Evolutionary conservation across 2,797 vertebrate genomes (phyloP).

Genomic region (Acipenser oxyrinchus): DNA sequence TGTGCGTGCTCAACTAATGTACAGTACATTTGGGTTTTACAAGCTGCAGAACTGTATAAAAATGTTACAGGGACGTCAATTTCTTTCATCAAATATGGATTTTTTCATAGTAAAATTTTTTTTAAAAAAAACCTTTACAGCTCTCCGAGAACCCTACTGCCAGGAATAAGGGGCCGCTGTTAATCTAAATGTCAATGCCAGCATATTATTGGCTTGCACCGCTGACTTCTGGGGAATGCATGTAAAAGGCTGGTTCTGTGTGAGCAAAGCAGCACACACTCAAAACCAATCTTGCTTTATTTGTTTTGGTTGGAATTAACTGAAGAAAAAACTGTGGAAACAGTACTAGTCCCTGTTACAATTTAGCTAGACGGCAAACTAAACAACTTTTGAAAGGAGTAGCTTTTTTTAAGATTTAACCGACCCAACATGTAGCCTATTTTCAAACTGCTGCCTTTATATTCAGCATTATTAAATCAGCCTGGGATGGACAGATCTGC

Average conservation of each 20-base stretch:
- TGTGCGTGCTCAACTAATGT: slow-evolving; percentile 20
- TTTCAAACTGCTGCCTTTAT: background rate
- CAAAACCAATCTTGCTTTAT: slow-evolving; percentile 25
- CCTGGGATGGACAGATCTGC: background rate
- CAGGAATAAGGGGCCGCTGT: slow-evolving; percentile 33
- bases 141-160: slow-evolving; percentile 21
- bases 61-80: slow-evolving; percentile 23
- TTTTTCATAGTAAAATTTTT: slow-evolving; percentile 32
- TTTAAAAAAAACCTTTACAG: slow-evolving; percentile 15
- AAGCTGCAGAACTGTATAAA: slow-evolving; percentile 18
- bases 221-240: slow-evolving; percentile 9
- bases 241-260: slow-evolving; percentile 20
- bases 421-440: background rate
- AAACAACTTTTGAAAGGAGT: slow-evolving; percentile 45
- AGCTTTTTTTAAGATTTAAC: slow-evolving; percentile 8
- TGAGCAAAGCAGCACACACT: background rate
- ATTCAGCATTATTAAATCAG: slow-evolving; percentile 2
- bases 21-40: slow-evolving; percentile 23
- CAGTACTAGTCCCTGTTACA: slow-evolving; percentile 34
- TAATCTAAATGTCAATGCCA: slow-evolving; percentile 21
- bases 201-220: background rate
- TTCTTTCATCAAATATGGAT: slow-evolving; percentile 39
- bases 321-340: slow-evolving; percentile 26
- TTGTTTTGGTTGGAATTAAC: slow-evolving; percentile 32
- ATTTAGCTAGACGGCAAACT: slow-evolving; percentile 39